These are phyloP conservation scores for Euplexia lucipara DNA, from an alignment of 2,888 invertebrate species.

Conservation along the genomic window DNA sequence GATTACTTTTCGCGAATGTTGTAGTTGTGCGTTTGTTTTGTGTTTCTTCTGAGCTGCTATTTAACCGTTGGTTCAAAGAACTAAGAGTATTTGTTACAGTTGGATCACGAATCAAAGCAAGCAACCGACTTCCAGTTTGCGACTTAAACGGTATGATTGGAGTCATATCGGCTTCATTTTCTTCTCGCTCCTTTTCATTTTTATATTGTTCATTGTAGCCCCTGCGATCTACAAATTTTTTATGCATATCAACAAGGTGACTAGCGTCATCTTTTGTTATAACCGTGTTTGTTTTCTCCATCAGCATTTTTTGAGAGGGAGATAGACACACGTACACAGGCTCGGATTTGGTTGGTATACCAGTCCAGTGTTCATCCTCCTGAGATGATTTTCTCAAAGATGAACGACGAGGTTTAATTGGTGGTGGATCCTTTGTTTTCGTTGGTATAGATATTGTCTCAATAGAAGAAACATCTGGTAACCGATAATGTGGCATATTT, in stretches of 20 bases:
- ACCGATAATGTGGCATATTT: constrained; percentile 86
- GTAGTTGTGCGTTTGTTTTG: constrained; percentile 63
- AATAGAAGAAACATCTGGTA: constrained; percentile 86
- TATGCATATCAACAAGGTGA: constrained; percentile 93
- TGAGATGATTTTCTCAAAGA: constrained; percentile 80
- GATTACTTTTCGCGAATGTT: constrained; percentile 60
- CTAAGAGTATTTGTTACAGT: constrained; percentile 79
- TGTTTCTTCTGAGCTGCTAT: constrained; percentile 69
- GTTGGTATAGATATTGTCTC: constrained; percentile 80
- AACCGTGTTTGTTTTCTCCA: constrained; percentile 90
- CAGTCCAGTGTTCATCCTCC: constrained; percentile 90
- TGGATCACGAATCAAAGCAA: constrained; percentile 92
- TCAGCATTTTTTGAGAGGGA: constrained; percentile 93
- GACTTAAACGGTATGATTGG: constrained; percentile 85
- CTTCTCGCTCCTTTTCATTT: constrained; percentile 63
- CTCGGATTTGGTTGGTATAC: constrained; percentile 91
- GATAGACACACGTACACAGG: constrained; percentile 93
- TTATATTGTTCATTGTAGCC: constrained; percentile 84
- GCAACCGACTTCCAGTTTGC: constrained; percentile 91
- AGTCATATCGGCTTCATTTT: constrained; percentile 61
- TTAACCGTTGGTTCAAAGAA: constrained; percentile 69
- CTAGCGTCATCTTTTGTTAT: constrained; percentile 90
- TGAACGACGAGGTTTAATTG: constrained; percentile 84
- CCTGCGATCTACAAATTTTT: constrained; percentile 92
- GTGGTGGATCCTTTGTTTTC: constrained; percentile 79